Evolutionary conservation across 2,888 invertebrate species (phyloP), one percentile per base, ranked within the genome.

Genomic region (Eristalis arbustorum): DNA sequence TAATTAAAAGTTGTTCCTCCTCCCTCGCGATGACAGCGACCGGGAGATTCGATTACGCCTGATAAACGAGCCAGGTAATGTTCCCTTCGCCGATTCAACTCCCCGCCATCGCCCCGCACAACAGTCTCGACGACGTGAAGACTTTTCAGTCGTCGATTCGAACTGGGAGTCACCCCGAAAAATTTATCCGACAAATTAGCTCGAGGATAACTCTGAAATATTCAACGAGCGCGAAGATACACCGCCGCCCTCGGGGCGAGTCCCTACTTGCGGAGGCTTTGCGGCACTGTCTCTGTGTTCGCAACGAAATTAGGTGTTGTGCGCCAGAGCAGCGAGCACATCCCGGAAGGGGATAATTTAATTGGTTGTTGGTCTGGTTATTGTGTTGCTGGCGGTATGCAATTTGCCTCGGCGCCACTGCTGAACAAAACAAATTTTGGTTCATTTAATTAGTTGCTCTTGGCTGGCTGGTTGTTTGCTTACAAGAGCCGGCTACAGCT

Each of bases 381-480:
- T 28, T 23, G 69, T 56, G 59, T 49, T 62, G 10, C 25, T 40
- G 57, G 18, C 61, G 31, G 28, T 66, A 25, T 28, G 68, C 57
- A 10, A 69, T 23, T 59, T 13, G 31, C 13, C 49, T 34, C 34
- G 23, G 49, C 31, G 18, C 31, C 68, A 62, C 14, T 34, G 62
- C 76, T 49, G 67, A 59, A 66, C 75, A 49, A 61, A 75, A 75
- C 42, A 31, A 68, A 76, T 62, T 62, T 68, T 18, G 25, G 40
- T 66, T 78, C 78, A 71, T 78, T 78, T 71, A 78, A 78, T 78
- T 78, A 64, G 78, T 71, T 59, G 64, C 71, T 71, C 34, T 71
- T 59, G 57, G 57, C 6, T 66, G 37, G 71, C 57, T 71, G 22
- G 64, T 4, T 59, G n/a, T 34, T 22, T 34, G 25, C 18, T 31